Conservation (phyloP, 1,140 invertebrate genomes). For the Camponotus floridanus region DNA sequence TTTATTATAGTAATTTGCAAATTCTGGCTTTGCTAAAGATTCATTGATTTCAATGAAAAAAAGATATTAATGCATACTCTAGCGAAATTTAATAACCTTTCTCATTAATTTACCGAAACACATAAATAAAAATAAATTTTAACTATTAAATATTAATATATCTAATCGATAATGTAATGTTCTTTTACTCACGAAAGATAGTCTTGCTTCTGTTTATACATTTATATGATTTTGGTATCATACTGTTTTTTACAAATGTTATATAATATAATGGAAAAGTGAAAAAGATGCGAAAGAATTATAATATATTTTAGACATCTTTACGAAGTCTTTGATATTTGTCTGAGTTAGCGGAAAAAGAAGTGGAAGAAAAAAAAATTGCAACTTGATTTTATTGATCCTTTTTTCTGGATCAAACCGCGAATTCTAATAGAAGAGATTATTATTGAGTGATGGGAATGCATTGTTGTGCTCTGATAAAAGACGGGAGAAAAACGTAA, state of each 20-base stretch:
- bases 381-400: neutral
- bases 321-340: neutral
- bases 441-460: constrained; percentile 5
- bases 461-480: constrained; percentile 50
- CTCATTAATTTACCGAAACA: neutral
- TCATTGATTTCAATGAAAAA: neutral
- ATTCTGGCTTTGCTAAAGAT: neutral
- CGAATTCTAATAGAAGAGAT: constrained; percentile 12
- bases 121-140: neutral
- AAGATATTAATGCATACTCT: neutral
- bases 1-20: neutral
- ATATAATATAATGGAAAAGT: neutral
- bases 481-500: constrained; percentile 74
- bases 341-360: neutral
- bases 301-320: neutral
- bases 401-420: neutral
- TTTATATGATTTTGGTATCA: neutral
- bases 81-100: neutral
- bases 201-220: neutral
- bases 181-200: too few species aligned
- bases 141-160: too few species aligned
- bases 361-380: constrained; percentile 1
- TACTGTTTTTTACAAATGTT: neutral
- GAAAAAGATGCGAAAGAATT: neutral
- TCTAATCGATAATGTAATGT: too few species aligned